Base-by-base conservation (phyloP, 1,140 invertebrate species). In the Lysiphlebus fabarum region DNA sequence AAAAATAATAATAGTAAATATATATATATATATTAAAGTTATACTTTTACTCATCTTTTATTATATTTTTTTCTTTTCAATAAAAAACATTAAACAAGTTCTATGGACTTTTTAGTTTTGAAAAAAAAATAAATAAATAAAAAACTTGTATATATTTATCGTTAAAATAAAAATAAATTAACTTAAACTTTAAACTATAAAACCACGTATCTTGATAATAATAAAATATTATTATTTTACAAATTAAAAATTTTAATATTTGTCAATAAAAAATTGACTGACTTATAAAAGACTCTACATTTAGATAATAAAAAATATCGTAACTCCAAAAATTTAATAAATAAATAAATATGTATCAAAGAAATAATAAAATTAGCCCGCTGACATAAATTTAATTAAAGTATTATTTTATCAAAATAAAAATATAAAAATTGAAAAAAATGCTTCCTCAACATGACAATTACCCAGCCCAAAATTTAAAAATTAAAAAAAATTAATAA, bases 271-370 rank as follows among this genome's bases (percentile, higher is more conserved):
- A 58, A 59, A 69, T 72, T 73, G 73, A 75, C 74, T 77, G 73
- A 73, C 73, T 76, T 73, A 70, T 75, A 67, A 60, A 69, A 71
- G 73, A 72, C 71, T 75, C 72, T 75, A 71, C 72, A 73, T 44
- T 17, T 17, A 47, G 6, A 26, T 4, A 26, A 26, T 2, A 26
- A 26, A 26, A 26, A 26, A 26, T 26, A 11, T 48, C 45, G 45
- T 48, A 48, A 48, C 45, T 48, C 45, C 45, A 48, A 48, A 48
- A 17, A 6, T 48, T 48, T 26, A 9, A 48, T 3, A 48, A 17
- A 26, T 26, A 14, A 26, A 26, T 26, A 10, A 7, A 48, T 11
- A 9, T 26, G 6, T 9, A 10, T 7, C 11, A 33, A 33, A 33
- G 17, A 11, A 48, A 48, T 48, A 34, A 48, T 48, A 48, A 17